Evolutionary conservation across 2,888 invertebrate genomes (phyloP).

Genomic region (Cactoblastis cactorum): DNA sequence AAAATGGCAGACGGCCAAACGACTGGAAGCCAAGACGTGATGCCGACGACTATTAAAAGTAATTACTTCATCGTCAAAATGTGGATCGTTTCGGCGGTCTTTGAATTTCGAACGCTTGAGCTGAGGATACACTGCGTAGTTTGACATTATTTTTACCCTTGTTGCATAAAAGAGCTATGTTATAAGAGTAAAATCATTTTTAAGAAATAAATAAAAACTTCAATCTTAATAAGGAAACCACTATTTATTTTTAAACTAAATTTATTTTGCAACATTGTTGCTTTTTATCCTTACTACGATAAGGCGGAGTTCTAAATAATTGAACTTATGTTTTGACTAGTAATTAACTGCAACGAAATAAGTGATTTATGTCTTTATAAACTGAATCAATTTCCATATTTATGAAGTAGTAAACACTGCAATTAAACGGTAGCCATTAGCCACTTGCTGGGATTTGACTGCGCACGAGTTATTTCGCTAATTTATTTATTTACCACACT

Average conservation of each 20-base stretch:
- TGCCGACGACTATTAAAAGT: conserved; percentile 41
- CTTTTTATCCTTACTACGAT: too few relatives aligned
- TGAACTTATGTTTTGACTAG: neutral
- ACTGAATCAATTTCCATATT: conserved; percentile 9
- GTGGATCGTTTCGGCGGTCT: conserved; percentile 37
- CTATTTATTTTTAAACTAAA: too few relatives aligned
- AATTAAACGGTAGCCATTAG: neutral
- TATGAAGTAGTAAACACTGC: conserved; percentile 2
- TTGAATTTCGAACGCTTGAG: conserved; percentile 3
- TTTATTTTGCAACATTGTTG: too few relatives aligned
- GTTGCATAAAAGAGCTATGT: too few relatives aligned
- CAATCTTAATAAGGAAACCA: too few relatives aligned
- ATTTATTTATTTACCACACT: too few relatives aligned
- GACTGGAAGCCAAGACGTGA: conserved; percentile 35
- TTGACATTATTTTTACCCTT: too few relatives aligned
- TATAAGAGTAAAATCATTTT: too few relatives aligned
- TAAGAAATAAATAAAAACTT: too few relatives aligned
- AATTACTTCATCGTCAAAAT: conserved; percentile 62
- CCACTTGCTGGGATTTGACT: neutral
- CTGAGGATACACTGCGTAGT: neutral
- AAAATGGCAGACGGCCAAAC: conserved; percentile 35
- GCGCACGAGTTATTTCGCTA: too few relatives aligned
- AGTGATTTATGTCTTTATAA: conserved; percentile 2
- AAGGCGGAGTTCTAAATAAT: too few relatives aligned
- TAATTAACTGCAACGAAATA: neutral